Conservation (phyloP, 2,113 vertebrate genomes). For the Heterochromis multidens region DNA sequence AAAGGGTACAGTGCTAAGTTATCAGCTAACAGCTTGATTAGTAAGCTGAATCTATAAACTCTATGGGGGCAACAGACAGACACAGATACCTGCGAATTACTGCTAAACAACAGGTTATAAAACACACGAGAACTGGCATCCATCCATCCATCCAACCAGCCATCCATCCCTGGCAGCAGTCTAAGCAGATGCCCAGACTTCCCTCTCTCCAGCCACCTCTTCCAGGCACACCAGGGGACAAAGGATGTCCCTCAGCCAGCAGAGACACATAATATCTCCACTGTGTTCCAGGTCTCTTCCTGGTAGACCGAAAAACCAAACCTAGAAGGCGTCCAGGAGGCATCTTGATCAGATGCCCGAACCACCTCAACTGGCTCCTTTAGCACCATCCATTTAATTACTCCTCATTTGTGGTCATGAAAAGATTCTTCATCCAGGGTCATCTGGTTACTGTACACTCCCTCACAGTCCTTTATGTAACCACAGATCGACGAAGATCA, state of each 20-base stretch:
- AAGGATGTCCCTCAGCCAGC: too few relatives aligned
- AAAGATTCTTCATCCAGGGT: not conserved
- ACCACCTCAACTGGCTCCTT: not conserved
- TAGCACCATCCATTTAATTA: not conserved
- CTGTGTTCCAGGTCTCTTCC: not conserved
- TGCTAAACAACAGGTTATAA: too few relatives aligned
- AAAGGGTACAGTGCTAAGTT: not conserved
- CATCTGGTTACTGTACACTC: not conserved
- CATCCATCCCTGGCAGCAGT: too few relatives aligned
- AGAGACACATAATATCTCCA: not conserved
- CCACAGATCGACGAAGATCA: not conserved
- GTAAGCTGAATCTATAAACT: not conserved
- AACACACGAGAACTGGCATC: too few relatives aligned
- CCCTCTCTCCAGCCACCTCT: too few relatives aligned
- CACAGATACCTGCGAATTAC: too few relatives aligned
- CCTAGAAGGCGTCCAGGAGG: not conserved
- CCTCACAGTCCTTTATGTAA: not conserved
- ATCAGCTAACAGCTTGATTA: not conserved
- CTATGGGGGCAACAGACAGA: too few relatives aligned
- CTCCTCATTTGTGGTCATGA: rapidly evolving
- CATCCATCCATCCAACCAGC: too few relatives aligned
- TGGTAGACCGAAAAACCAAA: not conserved
- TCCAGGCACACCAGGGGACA: too few relatives aligned
- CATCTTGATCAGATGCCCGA: not conserved
- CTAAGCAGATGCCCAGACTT: too few relatives aligned